Conservation (phyloP, 2,888 invertebrate species). For the Oscheius sp. region DNA sequence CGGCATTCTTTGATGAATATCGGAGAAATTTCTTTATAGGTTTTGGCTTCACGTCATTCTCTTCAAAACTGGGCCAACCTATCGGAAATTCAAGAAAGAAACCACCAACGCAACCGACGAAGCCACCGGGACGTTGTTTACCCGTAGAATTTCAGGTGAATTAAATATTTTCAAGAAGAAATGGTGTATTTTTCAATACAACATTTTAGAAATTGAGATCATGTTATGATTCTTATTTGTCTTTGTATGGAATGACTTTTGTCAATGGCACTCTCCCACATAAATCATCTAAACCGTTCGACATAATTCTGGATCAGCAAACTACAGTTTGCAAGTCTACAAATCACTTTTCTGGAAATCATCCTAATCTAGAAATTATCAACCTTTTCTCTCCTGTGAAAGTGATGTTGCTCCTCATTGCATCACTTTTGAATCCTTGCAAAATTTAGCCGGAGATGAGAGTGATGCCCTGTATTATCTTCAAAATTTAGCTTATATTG, state of each 20-base stretch:
- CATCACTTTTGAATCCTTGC: slow-evolving; percentile 18
- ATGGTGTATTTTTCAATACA: not conserved
- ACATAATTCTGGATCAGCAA: slow-evolving; percentile 12
- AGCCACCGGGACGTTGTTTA: slow-evolving; percentile 15
- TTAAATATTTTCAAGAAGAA: not conserved
- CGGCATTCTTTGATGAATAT: not conserved
- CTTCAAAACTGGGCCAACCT: slow-evolving; percentile 4
- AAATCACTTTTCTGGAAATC: not conserved
- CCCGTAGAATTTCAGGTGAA: slow-evolving; percentile 1
- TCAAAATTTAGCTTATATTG: slow-evolving; percentile 27
- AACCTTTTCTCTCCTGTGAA: slow-evolving; percentile 20
- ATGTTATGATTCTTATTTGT: slow-evolving; percentile 18
- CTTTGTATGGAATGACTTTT: slow-evolving; percentile 3
- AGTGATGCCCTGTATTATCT: slow-evolving; percentile 30
- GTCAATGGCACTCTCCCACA: slow-evolving; percentile 22
- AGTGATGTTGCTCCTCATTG: slow-evolving; percentile 9
- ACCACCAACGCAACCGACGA: slow-evolving; percentile 21
- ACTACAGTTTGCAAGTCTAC: slow-evolving; percentile 15
- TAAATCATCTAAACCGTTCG: slow-evolving; percentile 16
- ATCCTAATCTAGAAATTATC: slow-evolving; percentile 23
- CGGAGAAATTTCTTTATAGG: not conserved
- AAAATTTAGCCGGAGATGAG: slow-evolving; percentile 20
- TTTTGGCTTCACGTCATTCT: not conserved
- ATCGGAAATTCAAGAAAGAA: slow-evolving; percentile 9
- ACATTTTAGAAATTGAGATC: not conserved